These are phyloP conservation scores for Sarcophilus harrisii DNA, from an alignment of 2,797 vertebrate species.

Conservation along the genomic window DNA sequence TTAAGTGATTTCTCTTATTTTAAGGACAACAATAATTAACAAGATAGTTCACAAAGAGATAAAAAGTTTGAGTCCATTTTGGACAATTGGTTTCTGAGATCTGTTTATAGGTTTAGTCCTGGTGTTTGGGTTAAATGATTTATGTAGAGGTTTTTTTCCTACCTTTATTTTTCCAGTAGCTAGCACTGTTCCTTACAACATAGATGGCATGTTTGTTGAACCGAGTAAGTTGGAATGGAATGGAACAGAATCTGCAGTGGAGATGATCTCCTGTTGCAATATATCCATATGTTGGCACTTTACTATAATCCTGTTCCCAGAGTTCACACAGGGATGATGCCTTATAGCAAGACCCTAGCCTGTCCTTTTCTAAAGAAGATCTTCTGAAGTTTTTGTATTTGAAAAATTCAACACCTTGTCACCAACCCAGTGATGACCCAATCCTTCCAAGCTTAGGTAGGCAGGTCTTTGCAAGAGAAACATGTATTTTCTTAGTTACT, in stretches of 20 bases:
- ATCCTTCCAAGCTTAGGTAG: not conserved
- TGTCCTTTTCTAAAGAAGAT: not conserved
- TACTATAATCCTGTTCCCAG: not conserved
- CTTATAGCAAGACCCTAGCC: not conserved
- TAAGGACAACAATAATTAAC: not conserved
- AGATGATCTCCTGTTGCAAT: not conserved
- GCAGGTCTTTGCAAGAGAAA: not conserved
- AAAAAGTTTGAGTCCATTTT: not conserved
- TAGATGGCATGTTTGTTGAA: not conserved
- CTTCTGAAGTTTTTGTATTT: not conserved
- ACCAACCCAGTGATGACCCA: not conserved
- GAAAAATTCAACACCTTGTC: not conserved
- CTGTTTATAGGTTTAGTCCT: not conserved
- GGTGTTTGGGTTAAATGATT: not conserved
- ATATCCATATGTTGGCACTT: not conserved
- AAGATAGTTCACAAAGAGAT: not conserved
- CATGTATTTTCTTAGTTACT: not conserved
- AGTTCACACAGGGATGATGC: not conserved
- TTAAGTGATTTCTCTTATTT: not conserved
- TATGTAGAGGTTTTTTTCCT: not conserved
- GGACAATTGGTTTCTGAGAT: not conserved
- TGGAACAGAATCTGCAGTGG: not conserved
- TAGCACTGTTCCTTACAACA: not conserved
- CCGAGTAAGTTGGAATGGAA: not conserved
- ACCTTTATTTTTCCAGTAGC: not conserved